Conservation (phyloP, 2,113 vertebrate genomes). For the Chitala chitala region DNA sequence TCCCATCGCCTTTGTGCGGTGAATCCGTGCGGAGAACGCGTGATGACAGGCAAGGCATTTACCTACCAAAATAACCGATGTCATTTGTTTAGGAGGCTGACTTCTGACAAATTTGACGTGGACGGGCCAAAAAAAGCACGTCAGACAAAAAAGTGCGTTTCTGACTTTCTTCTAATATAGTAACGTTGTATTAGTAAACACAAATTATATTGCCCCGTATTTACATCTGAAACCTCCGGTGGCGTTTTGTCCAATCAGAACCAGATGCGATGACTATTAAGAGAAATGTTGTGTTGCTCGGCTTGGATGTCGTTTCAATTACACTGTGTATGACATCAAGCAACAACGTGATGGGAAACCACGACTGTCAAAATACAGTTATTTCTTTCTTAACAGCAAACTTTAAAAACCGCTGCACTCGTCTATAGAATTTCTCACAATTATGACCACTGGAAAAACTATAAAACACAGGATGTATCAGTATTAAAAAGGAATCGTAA, state of each 20-base stretch:
- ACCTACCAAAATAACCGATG: background rate
- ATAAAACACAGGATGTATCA: too few relatives aligned
- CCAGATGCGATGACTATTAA: background rate
- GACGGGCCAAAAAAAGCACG: background rate
- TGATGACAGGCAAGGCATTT: conserved; percentile 8
- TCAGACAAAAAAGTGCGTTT: background rate
- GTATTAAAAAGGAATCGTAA: too few relatives aligned
- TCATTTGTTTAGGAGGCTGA: background rate
- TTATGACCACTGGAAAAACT: too few relatives aligned
- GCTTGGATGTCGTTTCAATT: background rate
- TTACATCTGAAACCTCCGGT: background rate
- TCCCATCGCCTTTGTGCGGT: conserved; percentile 23
- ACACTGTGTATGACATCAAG: background rate
- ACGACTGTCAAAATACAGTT: background rate
- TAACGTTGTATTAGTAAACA: background rate
- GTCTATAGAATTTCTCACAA: too few relatives aligned
- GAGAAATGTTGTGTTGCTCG: background rate
- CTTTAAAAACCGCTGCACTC: too few relatives aligned
- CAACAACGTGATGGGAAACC: background rate
- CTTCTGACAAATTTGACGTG: background rate
- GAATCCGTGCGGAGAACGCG: conserved; percentile 15
- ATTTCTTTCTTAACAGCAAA: too few relatives aligned
- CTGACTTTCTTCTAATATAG: background rate
- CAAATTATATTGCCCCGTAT: background rate
- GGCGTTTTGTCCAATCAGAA: background rate